Evolutionary conservation across 2,797 vertebrate species (phyloP).

Genomic region (Cuculus canorus): DNA sequence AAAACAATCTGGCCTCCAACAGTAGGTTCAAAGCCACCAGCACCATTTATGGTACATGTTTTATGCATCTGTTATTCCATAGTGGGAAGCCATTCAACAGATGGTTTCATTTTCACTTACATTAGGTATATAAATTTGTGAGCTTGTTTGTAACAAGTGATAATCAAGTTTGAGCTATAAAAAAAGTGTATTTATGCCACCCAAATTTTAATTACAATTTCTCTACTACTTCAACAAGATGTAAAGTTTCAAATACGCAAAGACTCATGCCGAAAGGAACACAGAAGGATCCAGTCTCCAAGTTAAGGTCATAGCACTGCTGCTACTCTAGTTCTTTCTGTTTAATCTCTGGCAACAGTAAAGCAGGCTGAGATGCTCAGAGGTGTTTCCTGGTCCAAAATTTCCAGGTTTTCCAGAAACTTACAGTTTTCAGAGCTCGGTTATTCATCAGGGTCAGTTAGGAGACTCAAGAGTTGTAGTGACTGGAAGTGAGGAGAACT

Average conservation of each 20-base stretch:
- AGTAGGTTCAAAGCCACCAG: constrained; percentile 27
- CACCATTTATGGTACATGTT: neutral
- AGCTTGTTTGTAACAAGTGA: constrained; percentile 37
- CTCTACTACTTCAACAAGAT: neutral
- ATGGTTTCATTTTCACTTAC: constrained; percentile 64
- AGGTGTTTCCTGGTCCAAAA: neutral
- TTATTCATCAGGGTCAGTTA: neutral
- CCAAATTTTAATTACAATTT: neutral
- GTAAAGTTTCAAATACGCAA: neutral
- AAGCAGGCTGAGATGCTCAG: neutral
- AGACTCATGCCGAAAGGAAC: neutral
- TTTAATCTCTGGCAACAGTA: neutral
- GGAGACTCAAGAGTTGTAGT: neutral
- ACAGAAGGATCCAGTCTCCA: neutral
- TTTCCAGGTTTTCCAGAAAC: neutral
- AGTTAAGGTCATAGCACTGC: neutral
- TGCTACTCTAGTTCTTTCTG: neutral
- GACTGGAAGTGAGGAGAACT: neutral
- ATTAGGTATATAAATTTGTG: constrained; percentile 30
- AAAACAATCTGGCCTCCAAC: constrained; percentile 58
- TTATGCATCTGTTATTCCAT: constrained; percentile 36
- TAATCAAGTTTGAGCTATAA: constrained; percentile 12
- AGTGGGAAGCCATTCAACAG: constrained; percentile 53
- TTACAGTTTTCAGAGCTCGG: neutral
- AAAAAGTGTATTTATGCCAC: neutral